A percentile compares a stretch with the other conserved stretches of the same genome.
Conservation (phyloP, 2,888 invertebrate species). For the Synergus laeviventris region DNA sequence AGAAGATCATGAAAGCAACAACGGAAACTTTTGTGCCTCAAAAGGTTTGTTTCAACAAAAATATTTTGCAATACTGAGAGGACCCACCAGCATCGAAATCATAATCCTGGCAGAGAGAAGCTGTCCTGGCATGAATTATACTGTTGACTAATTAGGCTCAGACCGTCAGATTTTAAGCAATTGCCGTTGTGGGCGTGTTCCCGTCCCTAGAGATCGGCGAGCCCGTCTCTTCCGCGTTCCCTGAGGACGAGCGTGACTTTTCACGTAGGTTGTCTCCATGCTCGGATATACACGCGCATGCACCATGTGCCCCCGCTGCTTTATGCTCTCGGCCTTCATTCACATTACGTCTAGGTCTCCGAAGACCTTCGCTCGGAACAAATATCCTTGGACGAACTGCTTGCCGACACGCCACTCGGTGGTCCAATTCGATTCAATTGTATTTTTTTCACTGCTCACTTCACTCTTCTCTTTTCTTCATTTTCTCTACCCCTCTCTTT, state of each 20-base stretch:
- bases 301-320: slow-evolving; percentile 51
- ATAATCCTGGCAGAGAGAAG: slow-evolving; percentile 42
- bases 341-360: slow-evolving; percentile 63
- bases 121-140: slow-evolving; percentile 51
- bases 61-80: neutral
- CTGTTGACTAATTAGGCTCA: slow-evolving; percentile 59
- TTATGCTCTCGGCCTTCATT: slow-evolving; percentile 60
- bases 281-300: slow-evolving; percentile 41
- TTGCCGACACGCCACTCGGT: slow-evolving; percentile 67
- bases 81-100: slow-evolving; percentile 24
- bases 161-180: slow-evolving; percentile 71
- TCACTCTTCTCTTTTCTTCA: slow-evolving; percentile 48
- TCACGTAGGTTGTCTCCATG: slow-evolving; percentile 45
- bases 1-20: too few relatives aligned
- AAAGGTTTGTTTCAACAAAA: too few relatives aligned
- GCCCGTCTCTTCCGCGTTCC: slow-evolving; percentile 59
- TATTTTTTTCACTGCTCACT: slow-evolving; percentile 52
- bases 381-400: slow-evolving; percentile 71
- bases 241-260: slow-evolving; percentile 61
- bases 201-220: slow-evolving; percentile 67
- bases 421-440: slow-evolving; percentile 70
- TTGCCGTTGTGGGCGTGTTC: slow-evolving; percentile 65
- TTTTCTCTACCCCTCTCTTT: slow-evolving; percentile 45
- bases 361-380: slow-evolving; percentile 62
- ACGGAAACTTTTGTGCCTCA: too few relatives aligned